phyloP scores from a whole-genome alignment of 2,888 invertebrate genomes.

The Neoitamus cyanurus region DNA sequence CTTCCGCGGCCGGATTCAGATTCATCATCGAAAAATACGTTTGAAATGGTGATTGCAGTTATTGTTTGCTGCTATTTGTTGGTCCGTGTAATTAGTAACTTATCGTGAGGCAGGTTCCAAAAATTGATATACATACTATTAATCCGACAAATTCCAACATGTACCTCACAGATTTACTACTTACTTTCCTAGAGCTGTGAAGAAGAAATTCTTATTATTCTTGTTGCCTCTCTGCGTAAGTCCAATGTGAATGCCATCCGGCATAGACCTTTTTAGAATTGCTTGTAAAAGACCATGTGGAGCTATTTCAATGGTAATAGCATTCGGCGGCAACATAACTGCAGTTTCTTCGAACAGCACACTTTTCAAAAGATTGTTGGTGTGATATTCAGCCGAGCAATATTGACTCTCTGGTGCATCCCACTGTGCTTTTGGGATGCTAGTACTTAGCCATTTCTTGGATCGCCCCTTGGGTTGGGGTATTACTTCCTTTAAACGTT shows the following conservation, averaged over 20 bases:
- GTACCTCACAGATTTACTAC: slow-evolving; percentile 56
- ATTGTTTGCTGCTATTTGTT: too few species aligned
- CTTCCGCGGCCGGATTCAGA: too few species aligned
- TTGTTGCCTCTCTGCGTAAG: slow-evolving; percentile 71
- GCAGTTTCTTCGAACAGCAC: slow-evolving; percentile 73
- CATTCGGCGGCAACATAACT: slow-evolving; percentile 71
- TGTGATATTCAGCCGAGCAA: slow-evolving; percentile 87
- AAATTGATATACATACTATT: too few species aligned
- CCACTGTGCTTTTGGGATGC: slow-evolving; percentile 80
- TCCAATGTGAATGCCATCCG: slow-evolving; percentile 70
- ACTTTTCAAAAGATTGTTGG: slow-evolving; percentile 79
- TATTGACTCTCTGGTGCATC: slow-evolving; percentile 72
- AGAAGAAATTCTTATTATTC: slow-evolving; percentile 65
- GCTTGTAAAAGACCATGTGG: slow-evolving; percentile 77
- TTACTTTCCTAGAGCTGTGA: slow-evolving; percentile 67
- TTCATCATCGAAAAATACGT: too few species aligned
- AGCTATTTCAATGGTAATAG: slow-evolving; percentile 76
- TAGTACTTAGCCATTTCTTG: slow-evolving; percentile 86
- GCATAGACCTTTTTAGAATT: slow-evolving; percentile 72
- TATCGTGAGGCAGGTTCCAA: too few species aligned
- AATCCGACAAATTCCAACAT: not conserved
- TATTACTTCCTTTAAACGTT: slow-evolving; percentile 74
- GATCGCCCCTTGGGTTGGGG: slow-evolving; percentile 76
- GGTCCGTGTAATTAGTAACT: too few species aligned
- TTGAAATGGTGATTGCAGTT: too few species aligned